These are phyloP conservation scores for Platycercus adscitus DNA, from an alignment of 2,113 vertebrate genomes.

Conservation along the genomic window DNA sequence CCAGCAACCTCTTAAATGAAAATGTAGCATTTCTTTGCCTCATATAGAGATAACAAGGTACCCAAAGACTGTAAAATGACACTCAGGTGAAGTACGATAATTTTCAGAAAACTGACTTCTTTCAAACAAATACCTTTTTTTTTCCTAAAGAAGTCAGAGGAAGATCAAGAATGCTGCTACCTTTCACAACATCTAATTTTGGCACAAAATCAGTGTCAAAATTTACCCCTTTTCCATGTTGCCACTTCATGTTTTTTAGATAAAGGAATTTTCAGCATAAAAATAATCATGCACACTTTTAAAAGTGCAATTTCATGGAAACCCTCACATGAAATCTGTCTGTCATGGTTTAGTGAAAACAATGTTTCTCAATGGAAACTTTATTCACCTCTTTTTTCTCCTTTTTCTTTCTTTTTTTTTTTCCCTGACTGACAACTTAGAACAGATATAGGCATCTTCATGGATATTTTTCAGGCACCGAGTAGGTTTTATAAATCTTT, in stretches of 20 bases:
- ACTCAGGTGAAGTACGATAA: background rate
- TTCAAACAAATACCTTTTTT: background rate
- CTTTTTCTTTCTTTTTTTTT: rapidly evolving
- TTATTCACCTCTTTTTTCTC: background rate
- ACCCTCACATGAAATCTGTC: background rate
- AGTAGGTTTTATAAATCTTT: background rate
- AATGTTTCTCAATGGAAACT: background rate
- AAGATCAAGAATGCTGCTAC: background rate
- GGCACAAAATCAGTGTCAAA: background rate
- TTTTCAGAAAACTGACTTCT: background rate
- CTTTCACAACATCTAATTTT: background rate
- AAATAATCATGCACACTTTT: background rate
- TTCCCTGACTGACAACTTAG: background rate
- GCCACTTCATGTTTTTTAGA: background rate
- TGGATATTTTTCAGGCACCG: background rate
- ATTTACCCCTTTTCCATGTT: background rate
- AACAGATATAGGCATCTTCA: background rate
- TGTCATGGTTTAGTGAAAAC: background rate
- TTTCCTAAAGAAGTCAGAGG: background rate
- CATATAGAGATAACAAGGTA: background rate
- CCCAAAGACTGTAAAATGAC: background rate
- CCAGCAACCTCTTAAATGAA: background rate
- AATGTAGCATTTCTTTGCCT: background rate
- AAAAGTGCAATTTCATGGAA: background rate
- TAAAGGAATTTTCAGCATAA: background rate